Evolutionary conservation across 2,113 vertebrate genomes (phyloP).

Genomic region (Hippocampus comes): DNA sequence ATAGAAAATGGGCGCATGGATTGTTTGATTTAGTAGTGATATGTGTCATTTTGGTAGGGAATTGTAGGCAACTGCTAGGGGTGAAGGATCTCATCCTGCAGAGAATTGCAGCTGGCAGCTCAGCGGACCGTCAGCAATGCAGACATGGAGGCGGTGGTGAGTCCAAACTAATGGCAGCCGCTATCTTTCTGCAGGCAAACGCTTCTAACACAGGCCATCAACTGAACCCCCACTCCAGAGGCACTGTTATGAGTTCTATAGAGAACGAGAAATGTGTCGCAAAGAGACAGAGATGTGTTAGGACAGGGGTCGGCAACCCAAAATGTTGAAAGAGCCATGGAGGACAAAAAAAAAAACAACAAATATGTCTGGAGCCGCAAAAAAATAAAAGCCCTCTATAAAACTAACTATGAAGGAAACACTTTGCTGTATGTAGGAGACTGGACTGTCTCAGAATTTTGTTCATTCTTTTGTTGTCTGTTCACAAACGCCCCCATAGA

Average conservation of each 20-base stretch:
- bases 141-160: too few relatives aligned
- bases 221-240: conserved; percentile 32
- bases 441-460: too few relatives aligned
- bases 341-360: too few relatives aligned
- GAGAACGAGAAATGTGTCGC: conserved; percentile 58
- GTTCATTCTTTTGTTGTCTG: too few relatives aligned
- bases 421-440: too few relatives aligned
- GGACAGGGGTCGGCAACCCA: background rate
- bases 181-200: conserved; percentile 29
- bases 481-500: too few relatives aligned
- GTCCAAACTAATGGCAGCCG: conserved; percentile 13
- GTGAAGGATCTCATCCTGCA: conserved; percentile 4
- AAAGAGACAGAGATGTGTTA: conserved; percentile 49
- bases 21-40: background rate
- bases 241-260: conserved; percentile 46
- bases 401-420: too few relatives aligned
- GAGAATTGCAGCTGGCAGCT: background rate
- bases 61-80: background rate
- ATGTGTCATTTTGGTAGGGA: background rate
- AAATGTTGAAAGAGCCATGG: too few relatives aligned
- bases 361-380: too few relatives aligned
- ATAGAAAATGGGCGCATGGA: background rate
- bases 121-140: too few relatives aligned
- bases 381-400: too few relatives aligned
- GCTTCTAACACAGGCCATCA: conserved; percentile 32